phyloP scores from a whole-genome alignment of 2,113 vertebrate genomes.

The Ochotona princeps region DNA sequence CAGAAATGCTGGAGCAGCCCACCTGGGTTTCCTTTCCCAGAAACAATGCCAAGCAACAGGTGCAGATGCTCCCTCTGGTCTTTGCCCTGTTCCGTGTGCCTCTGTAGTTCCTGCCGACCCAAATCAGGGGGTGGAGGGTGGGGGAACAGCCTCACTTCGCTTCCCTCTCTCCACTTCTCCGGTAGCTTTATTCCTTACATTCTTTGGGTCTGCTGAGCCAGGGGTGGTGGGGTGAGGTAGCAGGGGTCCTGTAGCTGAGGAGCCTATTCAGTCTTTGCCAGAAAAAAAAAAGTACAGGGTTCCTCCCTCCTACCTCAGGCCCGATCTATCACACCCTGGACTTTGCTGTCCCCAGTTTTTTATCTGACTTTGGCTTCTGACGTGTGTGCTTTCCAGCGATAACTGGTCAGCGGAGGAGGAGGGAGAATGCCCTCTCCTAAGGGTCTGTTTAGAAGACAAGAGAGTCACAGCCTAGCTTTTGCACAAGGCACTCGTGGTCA shows the following conservation, averaged over 20 bases:
- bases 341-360: slow-evolving; percentile 66
- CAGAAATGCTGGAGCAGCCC: slow-evolving; percentile 52
- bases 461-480: slow-evolving; percentile 67
- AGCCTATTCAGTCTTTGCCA: slow-evolving; percentile 57
- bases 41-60: slow-evolving; percentile 46
- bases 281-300: slow-evolving; percentile 38
- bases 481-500: slow-evolving; percentile 71
- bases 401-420: background rate
- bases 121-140: slow-evolving; percentile 34
- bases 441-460: slow-evolving; percentile 68
- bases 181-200: slow-evolving; percentile 60
- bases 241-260: background rate
- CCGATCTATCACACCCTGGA: slow-evolving; percentile 65
- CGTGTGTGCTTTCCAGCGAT: slow-evolving; percentile 35
- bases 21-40: slow-evolving; percentile 45
- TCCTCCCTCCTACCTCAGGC: slow-evolving; percentile 76
- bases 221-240: slow-evolving; percentile 46
- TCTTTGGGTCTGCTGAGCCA: slow-evolving; percentile 63
- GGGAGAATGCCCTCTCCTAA: background rate
- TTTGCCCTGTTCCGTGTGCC: slow-evolving; percentile 49
- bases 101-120: slow-evolving; percentile 49
- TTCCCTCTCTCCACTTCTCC: background rate
- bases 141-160: slow-evolving; percentile 51
- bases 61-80: slow-evolving; percentile 59
- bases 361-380: slow-evolving; percentile 55